Evolutionary conservation across 1,140 invertebrate genomes (phyloP), one percentile per base, ranked within the genome.

Genomic region (Nilaparvata lugens): DNA sequence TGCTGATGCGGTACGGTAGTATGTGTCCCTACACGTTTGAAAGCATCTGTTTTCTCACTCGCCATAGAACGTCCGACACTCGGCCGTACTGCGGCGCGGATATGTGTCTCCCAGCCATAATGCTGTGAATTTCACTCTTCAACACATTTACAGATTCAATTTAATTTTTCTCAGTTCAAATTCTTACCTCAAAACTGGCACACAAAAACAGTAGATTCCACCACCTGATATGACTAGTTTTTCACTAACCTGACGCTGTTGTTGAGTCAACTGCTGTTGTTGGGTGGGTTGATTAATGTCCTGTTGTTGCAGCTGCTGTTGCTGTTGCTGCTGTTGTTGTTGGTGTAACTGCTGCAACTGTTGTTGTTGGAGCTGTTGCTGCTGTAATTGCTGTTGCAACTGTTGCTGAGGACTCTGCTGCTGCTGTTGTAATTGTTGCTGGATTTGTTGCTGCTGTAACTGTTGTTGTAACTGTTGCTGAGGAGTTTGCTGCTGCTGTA

Each of bases 181-280:
- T n/a, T n/a, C n/a, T n/a, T n/a, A n/a, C n/a, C n/a, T 28, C 25
- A 28, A 28, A 4, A 28, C 25, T 28, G 25, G 25, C 3, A 28
- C 7, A 28, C 25, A 28, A 28, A n/a, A n/a, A n/a, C n/a, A n/a
- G n/a, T n/a, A n/a, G n/a, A n/a, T n/a, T n/a, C n/a, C n/a, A n/a
- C n/a, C n/a, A n/a, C n/a, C n/a, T n/a, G n/a, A n/a, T n/a, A n/a
- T n/a, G n/a, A 35, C 2, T 4, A 11, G 9, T 35, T 4, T 11
- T 5, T 16, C 16, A 48, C 45, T 16, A 48, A 48, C 45, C 45
- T 48, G 45, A 23, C 45, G 45, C 45, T 48, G 45, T 35, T 35
- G 56, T 23, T 42, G 31, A 18, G 43, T 58, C 4, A 40, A 23
- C 11, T 74, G 70, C 58, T 75, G 64, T 18, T 66, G 65, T n/a